Base-by-base conservation (phyloP, 2,888 invertebrate species). In the Apoderus coryli region DNA sequence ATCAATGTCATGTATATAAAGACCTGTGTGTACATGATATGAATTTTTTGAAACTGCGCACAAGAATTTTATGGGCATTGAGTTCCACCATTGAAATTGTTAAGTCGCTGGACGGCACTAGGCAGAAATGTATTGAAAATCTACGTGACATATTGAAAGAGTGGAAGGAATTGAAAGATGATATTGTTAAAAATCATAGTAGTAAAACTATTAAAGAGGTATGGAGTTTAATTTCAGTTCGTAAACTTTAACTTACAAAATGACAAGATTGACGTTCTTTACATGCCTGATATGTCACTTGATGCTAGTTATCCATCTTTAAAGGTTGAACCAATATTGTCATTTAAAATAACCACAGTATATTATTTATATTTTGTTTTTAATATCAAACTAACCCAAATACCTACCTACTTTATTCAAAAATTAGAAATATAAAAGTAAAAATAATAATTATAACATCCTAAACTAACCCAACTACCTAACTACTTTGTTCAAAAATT, bases 1-100 rank as follows among this genome's bases (percentile, higher is more conserved):
- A 50, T 46, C 25, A 53, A 52, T 16, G 60, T 57, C 10, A 61
- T 54, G 49, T 50, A 28, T 43, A 49, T 4, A 39, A 44, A 33
- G 30, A 29, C 3, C 39, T 53, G 15, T 54, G 54, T 33, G 35
- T 40, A 19, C 56, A 58, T 38, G 47, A 56, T 36, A 37, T 53
- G 14, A 39, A 43, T 24, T 53, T 53, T 40, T 43, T 56, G 7
- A 52, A 50, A 37, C 36, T 56, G 14, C 45, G 55, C 12, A 44
- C 46, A 14, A 44, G 42, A 10, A 41, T 53, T 6, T 38, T 57
- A 26, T 47, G 46, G 41, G 33, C 47, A 6, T 37, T 53, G 16
- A 41, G 47, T 1, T 40, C 44, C 5, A 44, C 46, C 10, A 36
- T 56, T 14, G 46, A 53, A 36, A 47, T 55, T 13, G 40, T 47